phyloP scores from a whole-genome alignment of 2,113 vertebrate species.

The Microcebus tavaratra region DNA sequence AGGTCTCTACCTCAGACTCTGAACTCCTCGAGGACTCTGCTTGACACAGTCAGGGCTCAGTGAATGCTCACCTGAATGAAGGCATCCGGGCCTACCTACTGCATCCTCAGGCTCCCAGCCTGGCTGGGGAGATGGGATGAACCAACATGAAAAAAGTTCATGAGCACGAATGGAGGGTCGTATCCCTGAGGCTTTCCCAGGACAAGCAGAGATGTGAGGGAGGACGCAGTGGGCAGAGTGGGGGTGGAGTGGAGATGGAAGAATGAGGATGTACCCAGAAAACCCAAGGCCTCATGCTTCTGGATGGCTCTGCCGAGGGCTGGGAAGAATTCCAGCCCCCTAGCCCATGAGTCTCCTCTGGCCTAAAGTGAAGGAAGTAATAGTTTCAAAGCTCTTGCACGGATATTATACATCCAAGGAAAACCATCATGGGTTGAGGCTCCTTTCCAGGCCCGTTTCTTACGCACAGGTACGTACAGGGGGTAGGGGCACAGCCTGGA shows the following conservation, averaged over 20 bases:
- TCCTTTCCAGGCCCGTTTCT: background rate
- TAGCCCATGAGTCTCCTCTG: background rate
- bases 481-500: background rate
- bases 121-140: slow-evolving; percentile 13
- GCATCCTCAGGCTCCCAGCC: background rate
- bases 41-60: slow-evolving; percentile 14
- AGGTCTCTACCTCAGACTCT: slow-evolving; percentile 61
- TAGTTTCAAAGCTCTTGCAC: background rate
- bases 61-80: background rate
- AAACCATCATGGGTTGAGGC: background rate
- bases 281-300: background rate
- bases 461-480: too few species aligned
- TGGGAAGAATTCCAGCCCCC: background rate
- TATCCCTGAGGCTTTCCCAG: background rate
- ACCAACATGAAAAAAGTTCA: background rate
- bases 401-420: background rate
- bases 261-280: background rate
- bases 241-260: background rate
- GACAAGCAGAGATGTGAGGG: background rate
- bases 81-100: background rate
- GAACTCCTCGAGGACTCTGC: slow-evolving; percentile 54
- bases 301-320: background rate
- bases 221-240: background rate
- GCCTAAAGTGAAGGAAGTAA: background rate
- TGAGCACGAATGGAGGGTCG: background rate